A percentile compares a stretch with the other conserved stretches of the same genome.
Evolutionary conservation across 2,888 invertebrate genomes (phyloP).

Genomic region (Ditula angustiorana): DNA sequence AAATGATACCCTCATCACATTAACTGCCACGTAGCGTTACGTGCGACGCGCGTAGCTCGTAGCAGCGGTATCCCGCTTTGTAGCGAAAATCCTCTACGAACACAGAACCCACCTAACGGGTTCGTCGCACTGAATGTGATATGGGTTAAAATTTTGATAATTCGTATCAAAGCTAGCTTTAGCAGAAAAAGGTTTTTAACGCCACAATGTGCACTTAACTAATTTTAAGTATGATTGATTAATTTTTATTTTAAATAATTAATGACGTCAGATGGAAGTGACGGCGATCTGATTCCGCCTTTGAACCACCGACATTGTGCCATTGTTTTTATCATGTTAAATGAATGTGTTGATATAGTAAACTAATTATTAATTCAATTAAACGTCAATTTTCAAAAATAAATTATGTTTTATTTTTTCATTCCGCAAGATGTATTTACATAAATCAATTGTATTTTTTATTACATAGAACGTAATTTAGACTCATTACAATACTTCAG

Average conservation of each 20-base stretch:
- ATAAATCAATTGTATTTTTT: constrained; percentile 56
- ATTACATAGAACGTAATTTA: constrained; percentile 59
- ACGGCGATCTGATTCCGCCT: constrained; percentile 36
- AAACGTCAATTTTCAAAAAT: constrained; percentile 72
- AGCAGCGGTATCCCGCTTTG: too few relatives aligned
- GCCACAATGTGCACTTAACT: constrained; percentile 14
- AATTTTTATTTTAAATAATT: constrained; percentile 9
- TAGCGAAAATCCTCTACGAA: too few relatives aligned
- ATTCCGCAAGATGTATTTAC: constrained; percentile 71
- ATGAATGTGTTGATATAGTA: constrained; percentile 37
- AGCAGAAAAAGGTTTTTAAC: not conserved
- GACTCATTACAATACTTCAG: constrained; percentile 76
- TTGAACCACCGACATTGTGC: constrained; percentile 45
- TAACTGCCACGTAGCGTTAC: too few relatives aligned
- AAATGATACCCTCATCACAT: too few relatives aligned
- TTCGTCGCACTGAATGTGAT: too few relatives aligned
- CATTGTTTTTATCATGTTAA: constrained; percentile 46
- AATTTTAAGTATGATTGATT: constrained; percentile 4
- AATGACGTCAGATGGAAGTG: constrained; percentile 20
- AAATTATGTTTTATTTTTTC: constrained; percentile 77
- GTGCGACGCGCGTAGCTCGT: too few relatives aligned
- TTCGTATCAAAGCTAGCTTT: not conserved
- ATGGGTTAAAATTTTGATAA: not conserved
- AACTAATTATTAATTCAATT: constrained; percentile 51
- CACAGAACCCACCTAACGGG: too few relatives aligned